Base-by-base conservation (phyloP, 1,140 invertebrate genomes). In the Linepithema humile region DNA sequence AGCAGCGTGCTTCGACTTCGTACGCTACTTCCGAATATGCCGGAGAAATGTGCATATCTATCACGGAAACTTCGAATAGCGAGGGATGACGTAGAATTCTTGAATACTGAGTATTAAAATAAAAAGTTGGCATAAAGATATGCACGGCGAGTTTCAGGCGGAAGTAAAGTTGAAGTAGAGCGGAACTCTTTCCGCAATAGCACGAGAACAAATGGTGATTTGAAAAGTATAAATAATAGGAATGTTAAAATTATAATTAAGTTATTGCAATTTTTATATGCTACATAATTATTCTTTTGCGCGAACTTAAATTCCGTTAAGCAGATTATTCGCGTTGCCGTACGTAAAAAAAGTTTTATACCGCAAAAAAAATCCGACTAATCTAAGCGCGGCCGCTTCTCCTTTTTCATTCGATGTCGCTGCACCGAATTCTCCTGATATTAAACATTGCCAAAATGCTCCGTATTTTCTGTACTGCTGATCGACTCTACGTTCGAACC, bases 401-500 rank as follows among this genome's bases (percentile, higher is more conserved):
- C 38, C 29, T 45, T 48, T 72, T 26, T 57, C 59, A 35, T 40
- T 20, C 74, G 60, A 50, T 69, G 23, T 40, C 3, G 26, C 5
- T 2, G 29, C 32, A 26, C 23, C 55, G 45, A 26, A 48, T 45
- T 29, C 12, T 20, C 1, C 23, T 23, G 23, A 53, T 80, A 80
- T 80, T 80, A 64, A 83, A 29, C 15, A 26, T 12, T n/a, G 35
- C 32, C 1, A 32, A 78, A 78, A 88, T 87, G 75, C 85, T 84
- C 40, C 12, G 67, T 23, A 74, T 74, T 74, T 48, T 45, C n/a
- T 43, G 40, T 67, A 80, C 57, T 60, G 29, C 82, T 84, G 57
- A 87, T 88, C 86, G 85, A 87, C 83, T 75, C 57, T 73, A 69
- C 82, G 74, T 77, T 64, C 43, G 43, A 55, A 45, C 45, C 64